Conservation (phyloP, 2,113 vertebrate species). For the Mugil cephalus region DNA sequence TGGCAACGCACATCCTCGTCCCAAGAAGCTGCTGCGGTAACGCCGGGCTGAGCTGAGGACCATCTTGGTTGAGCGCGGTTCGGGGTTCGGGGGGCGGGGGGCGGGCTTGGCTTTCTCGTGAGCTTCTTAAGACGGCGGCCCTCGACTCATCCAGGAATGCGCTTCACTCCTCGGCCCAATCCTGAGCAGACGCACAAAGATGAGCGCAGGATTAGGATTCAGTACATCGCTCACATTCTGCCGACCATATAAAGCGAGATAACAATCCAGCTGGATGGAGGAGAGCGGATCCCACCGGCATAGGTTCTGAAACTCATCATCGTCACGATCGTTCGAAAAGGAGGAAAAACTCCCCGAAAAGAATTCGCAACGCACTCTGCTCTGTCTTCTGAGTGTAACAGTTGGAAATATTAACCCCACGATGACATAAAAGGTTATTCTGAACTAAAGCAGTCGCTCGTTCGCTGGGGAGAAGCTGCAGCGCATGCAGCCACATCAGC, state of each 20-base stretch:
- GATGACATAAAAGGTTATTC: background rate
- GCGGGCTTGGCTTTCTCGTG: conserved; percentile 61
- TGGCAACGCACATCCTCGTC: conserved; percentile 84
- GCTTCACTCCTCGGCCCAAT: conserved; percentile 56
- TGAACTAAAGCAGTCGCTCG: background rate
- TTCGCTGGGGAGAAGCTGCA: background rate
- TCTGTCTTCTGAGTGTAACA: background rate
- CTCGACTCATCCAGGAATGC: conserved; percentile 67
- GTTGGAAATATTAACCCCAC: background rate
- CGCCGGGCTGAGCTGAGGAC: conserved; percentile 61
- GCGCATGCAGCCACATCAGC: too few species aligned
- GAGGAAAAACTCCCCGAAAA: conserved; percentile 3
- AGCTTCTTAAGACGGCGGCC: conserved; percentile 42
- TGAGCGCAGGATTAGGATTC: conserved; percentile 66
- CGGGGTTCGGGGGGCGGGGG: too few species aligned
- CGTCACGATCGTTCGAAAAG: background rate
- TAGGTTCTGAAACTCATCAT: conserved; percentile 49
- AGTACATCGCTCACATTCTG: conserved; percentile 69
- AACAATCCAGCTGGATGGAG: conserved; percentile 29
- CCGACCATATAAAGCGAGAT: conserved; percentile 45
- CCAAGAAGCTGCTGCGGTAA: conserved; percentile 63
- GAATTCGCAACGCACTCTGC: background rate
- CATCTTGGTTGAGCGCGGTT: conserved; percentile 64
- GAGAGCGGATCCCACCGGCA: conserved; percentile 11
- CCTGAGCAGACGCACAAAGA: conserved; percentile 75